A percentile compares a stretch with the other conserved stretches of the same genome.
phyloP scores from a whole-genome alignment of 2,888 invertebrate species.

The Rotaria socialis region DNA sequence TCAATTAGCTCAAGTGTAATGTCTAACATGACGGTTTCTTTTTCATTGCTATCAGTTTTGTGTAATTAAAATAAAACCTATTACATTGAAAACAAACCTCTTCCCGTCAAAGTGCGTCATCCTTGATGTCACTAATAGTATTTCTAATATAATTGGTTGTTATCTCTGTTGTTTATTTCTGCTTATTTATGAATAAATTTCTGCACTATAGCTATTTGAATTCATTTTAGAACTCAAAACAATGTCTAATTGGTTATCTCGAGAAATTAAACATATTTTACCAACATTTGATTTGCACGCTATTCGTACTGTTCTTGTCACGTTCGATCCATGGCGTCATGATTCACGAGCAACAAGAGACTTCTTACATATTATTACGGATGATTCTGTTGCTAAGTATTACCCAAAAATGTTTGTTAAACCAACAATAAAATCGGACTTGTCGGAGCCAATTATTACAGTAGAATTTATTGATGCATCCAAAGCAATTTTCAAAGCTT shows the following conservation, averaged over 20 bases:
- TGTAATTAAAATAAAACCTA: too few relatives aligned
- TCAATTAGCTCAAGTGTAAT: too few relatives aligned
- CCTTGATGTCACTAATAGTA: neutral
- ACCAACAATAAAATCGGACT: conserved; percentile 24
- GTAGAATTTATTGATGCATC: conserved; percentile 27
- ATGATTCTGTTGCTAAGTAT: conserved; percentile 13
- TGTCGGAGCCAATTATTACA: conserved; percentile 6
- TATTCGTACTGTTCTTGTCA: neutral
- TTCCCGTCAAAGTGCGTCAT: neutral
- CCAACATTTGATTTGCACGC: conserved; percentile 38
- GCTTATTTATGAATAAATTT: neutral
- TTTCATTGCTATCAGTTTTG: too few relatives aligned
- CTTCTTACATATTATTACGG: conserved; percentile 14
- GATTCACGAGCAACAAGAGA: conserved; percentile 4
- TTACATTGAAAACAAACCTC: neutral
- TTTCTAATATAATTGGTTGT: neutral
- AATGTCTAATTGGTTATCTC: conserved; percentile 32
- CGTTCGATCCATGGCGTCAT: conserved; percentile 37
- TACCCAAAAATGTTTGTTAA: conserved; percentile 36
- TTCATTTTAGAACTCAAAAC: neutral
- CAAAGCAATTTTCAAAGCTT: conserved; percentile 10
- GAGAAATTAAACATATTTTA: conserved; percentile 27
- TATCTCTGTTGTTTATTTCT: neutral
- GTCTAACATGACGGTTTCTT: too few relatives aligned
- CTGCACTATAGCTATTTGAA: neutral